Evolutionary conservation across 1,140 invertebrate genomes (phyloP).

Genomic region (Drosophila lacertosa): DNA sequence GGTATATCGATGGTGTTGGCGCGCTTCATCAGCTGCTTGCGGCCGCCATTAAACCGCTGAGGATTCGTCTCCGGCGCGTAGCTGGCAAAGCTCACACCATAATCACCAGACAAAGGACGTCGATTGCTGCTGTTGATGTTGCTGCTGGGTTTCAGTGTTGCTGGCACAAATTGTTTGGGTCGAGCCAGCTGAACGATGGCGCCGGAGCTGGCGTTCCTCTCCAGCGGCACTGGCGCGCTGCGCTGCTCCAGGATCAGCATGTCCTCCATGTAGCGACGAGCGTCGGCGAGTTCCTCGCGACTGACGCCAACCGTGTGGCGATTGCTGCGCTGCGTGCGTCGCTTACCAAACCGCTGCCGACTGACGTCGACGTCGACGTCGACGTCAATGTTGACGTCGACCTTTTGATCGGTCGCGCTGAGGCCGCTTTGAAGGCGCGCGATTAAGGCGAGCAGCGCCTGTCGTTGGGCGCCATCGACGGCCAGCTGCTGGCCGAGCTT

Average conservation of each 20-base stretch:
- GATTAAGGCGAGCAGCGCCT: conserved; percentile 89
- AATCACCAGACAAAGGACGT: no score
- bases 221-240: conserved; percentile 46
- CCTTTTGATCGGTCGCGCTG: conserved; percentile 85
- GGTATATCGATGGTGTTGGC: conserved; percentile 95
- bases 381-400: conserved; percentile 48
- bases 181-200: conserved; percentile 72
- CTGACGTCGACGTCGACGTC: conserved; percentile 17
- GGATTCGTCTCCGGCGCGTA: neutral
- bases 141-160: conserved; percentile 15
- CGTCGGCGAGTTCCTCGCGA: conserved; percentile 90
- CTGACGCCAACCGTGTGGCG: conserved; percentile 93
- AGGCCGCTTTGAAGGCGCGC: conserved; percentile 90
- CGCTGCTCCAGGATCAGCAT: conserved; percentile 85
- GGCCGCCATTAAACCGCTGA: conserved; percentile 86
- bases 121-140: neutral
- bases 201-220: conserved; percentile 73
- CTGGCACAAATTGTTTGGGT: conserved; percentile 72
- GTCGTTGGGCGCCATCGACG: conserved; percentile 85
- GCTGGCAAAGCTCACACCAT: no score
- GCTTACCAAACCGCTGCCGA: conserved; percentile 80
- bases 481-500: conserved; percentile 85
- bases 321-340: conserved; percentile 85
- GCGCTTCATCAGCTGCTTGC: conserved; percentile 92
- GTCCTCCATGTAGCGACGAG: conserved; percentile 89